Base-by-base conservation (phyloP, 2,888 invertebrate species). In the Pristionchus japonicus region DNA sequence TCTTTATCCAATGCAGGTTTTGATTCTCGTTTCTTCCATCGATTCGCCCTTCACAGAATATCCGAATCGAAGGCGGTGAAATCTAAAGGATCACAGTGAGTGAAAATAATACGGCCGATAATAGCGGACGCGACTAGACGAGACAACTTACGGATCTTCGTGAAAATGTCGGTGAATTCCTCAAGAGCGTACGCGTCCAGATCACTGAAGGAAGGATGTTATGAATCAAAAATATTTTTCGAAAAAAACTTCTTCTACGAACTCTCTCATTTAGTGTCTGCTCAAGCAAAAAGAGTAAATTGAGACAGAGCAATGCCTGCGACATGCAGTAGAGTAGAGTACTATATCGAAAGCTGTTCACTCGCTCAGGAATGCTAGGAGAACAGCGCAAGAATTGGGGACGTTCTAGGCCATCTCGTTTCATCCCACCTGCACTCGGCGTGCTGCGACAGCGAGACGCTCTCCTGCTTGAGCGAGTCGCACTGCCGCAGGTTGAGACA, bases 401-500 rank as follows among this genome's bases (percentile, higher is more conserved):
- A 6, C 27, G 61, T 27, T n/a, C 13, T 23, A n/a, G n/a, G 23
- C n/a, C 3, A 57, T 11, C 15, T 17, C 13, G 52, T 17, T 3
- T 11, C 52, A 20, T 2, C 70, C 17, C 37, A 70, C 70, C 23
- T 17, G 70, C 70, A 70, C 37, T 70, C 70, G 0, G 70, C 70
- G 20, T 70, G 70, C 23, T 3, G 9, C 20, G 40, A 70, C 7
- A 37, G 37, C 7, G 1, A 1, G 17, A 37, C 3, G 0, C 6
- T 20, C 37, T 37, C 37, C 37, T 70, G 37, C 70, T 70, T 70
- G 17, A 31, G 20, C 20, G 20, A 6, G 0, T 70, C 37, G 37
- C 70, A 70, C 70, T 70, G 70, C 37, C 37, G 23, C 37, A 70
- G 70, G 37, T 70, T 70, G 37, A 70, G 70, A 70, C 70, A 70